Conservation (phyloP, 2,797 vertebrate species). For the Neostethus bicornis region DNA sequence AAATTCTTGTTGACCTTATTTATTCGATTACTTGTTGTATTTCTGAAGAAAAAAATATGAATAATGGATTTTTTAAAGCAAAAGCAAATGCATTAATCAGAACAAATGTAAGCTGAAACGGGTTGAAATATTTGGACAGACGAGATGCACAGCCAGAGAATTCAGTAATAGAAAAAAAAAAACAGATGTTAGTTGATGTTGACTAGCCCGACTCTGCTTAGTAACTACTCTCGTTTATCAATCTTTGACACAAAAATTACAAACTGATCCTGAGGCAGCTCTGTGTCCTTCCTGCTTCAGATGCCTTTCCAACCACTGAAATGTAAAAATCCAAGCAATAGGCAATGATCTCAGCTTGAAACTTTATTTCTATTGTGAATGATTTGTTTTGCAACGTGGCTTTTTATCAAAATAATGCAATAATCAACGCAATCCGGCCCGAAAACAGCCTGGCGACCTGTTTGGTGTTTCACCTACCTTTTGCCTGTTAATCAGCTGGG, state of each 20-base stretch:
- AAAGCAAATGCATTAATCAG: slow-evolving; percentile 3
- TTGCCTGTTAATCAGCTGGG: no score
- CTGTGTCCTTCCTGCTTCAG: slow-evolving; percentile 58
- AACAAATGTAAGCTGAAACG: slow-evolving; percentile 3
- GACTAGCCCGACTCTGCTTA: slow-evolving; percentile 23
- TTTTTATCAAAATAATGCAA: no score
- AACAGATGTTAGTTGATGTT: slow-evolving; percentile 22
- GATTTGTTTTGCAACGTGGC: slow-evolving; percentile 39
- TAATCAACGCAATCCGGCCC: no score
- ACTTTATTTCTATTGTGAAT: slow-evolving; percentile 48
- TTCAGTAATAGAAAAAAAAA: slow-evolving; percentile 23
- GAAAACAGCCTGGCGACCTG: no score
- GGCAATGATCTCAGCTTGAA: slow-evolving; percentile 51
- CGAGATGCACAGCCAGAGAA: slow-evolving; percentile 10
- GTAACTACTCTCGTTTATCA: slow-evolving; percentile 43
- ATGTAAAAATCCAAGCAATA: slow-evolving; percentile 58
- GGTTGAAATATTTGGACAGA: slow-evolving; percentile 9
- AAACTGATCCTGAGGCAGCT: slow-evolving; percentile 58
- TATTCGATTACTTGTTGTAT: neutral
- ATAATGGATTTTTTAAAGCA: neutral
- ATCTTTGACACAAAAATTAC: slow-evolving; percentile 57
- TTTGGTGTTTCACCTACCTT: no score
- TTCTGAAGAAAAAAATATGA: neutral
- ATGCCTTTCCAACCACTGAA: slow-evolving; percentile 57
- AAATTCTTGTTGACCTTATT: neutral